Evolutionary conservation across 2,888 invertebrate genomes (phyloP).

Genomic region (Phaonia tiefii): DNA sequence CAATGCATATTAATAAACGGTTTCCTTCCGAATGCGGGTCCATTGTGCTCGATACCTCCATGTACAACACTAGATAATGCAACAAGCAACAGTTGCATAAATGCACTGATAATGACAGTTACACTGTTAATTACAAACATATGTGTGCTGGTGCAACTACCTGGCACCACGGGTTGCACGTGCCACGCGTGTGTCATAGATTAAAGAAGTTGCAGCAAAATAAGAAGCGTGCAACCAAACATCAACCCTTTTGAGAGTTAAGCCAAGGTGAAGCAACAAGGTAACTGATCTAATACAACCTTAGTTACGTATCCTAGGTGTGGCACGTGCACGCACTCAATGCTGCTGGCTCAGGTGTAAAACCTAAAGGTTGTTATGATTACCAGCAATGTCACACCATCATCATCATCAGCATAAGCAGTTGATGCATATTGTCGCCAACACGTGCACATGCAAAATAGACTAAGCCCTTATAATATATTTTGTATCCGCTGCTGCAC

Average conservation of each 20-base stretch:
- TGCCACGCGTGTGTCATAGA: conserved; percentile 56
- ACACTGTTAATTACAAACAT: neutral
- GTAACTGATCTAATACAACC: conserved; percentile 18
- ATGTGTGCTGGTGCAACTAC: neutral
- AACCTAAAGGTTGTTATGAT: conserved; percentile 28
- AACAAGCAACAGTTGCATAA: neutral
- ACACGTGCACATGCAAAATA: neutral
- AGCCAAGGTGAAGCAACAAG: conserved; percentile 6
- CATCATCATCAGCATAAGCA: conserved; percentile 16
- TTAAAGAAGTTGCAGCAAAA: too few species aligned
- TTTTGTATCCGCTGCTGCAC: conserved; percentile 1
- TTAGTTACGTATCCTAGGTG: neutral
- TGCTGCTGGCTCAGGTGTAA: conserved; percentile 59
- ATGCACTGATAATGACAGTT: neutral
- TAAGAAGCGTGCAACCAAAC: conserved; percentile 20
- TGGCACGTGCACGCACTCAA: conserved; percentile 31
- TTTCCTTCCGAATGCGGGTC: conserved; percentile 41
- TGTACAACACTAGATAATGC: conserved; percentile 1
- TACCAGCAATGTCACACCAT: conserved; percentile 3
- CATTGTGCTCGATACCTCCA: neutral
- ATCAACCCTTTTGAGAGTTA: conserved; percentile 28
- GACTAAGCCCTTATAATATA: conserved; percentile 18
- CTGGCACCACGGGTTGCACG: conserved; percentile 53
- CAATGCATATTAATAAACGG: conserved; percentile 47
- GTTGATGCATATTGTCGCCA: neutral